These are phyloP conservation scores for Coilia nasus DNA, from an alignment of 2,797 vertebrate species.

Conservation along the genomic window DNA sequence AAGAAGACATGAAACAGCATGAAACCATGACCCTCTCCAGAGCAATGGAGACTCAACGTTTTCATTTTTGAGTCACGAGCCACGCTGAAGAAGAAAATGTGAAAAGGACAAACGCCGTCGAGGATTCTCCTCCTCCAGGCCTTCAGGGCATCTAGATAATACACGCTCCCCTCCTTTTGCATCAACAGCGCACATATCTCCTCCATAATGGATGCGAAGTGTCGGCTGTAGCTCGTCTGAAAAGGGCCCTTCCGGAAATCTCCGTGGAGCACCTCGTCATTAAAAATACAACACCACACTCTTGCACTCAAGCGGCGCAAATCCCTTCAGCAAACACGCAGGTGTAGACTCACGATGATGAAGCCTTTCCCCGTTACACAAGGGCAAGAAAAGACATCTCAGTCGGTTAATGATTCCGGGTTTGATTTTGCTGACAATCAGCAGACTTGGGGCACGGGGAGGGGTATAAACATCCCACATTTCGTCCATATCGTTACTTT, in stretches of 20 bases:
- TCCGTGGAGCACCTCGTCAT: neutral
- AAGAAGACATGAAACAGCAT: neutral
- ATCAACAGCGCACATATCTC: neutral
- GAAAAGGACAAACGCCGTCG: neutral
- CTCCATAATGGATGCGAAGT: neutral
- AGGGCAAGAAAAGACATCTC: too few species aligned
- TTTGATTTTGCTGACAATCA: too few species aligned
- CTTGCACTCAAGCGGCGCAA: neutral
- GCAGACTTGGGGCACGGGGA: too few species aligned
- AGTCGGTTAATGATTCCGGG: too few species aligned
- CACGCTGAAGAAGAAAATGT: neutral
- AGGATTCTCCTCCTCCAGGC: neutral
- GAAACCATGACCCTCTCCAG: neutral
- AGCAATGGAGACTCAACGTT: neutral
- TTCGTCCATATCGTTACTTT: too few species aligned
- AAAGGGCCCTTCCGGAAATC: neutral
- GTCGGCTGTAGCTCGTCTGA: neutral
- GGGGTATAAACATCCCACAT: too few species aligned
- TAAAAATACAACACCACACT: neutral
- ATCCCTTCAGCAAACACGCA: neutral
- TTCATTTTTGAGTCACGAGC: neutral
- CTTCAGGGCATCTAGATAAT: neutral
- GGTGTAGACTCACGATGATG: neutral
- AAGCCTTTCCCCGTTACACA: too few species aligned
- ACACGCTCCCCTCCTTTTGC: neutral